Evolutionary conservation across 2,113 vertebrate genomes (phyloP), one percentile per base, ranked within the genome.

Genomic region (Malurus alboscapulatus): DNA sequence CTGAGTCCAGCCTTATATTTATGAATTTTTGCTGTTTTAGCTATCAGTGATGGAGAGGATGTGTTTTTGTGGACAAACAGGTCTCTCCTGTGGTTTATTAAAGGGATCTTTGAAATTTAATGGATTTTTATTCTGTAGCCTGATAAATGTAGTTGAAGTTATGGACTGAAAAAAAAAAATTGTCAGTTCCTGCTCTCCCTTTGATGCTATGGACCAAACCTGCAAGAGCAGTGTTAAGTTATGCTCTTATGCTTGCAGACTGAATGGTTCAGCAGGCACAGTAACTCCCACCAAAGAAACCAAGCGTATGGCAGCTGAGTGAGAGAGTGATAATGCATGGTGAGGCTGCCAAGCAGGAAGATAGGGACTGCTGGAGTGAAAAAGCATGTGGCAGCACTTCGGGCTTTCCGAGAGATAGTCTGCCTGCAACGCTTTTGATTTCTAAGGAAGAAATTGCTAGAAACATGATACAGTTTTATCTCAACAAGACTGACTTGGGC

Each of bases 301-400:
- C 17, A 51, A 87, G 58, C 12, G 19, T 85, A 62, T 74, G 62
- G 78, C 77, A 89, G 62, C 81, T 71, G 71, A 91, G 69, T 47
- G 30, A 27, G 36, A n/a, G 73, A 73, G 44, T 63, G 87, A 92
- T 86, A 87, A 80, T 88, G 89, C 47, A 48, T 12, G n/a, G 55
- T 45, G 72, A 79, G 48, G n/a, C 93, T 96, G 91, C 93, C 91
- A 92, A 88, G 89, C 67, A 80, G 58, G 61, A 77, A 83, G 89
- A 63, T 89, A 77, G 21, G 45, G 67, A 54, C 17, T 65, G 51
- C 51, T 54, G 1, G 34, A 85, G 59, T 51, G 72, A 84, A 87
- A 92, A 93, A 89, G 92, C 87, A 47, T 69, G 89, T 91, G 77
- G 87, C 78, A 82, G 44, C 71, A 34, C 71, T 75, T 8, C 3